Conservation (phyloP, 2,797 vertebrate species). For the Halcyon leucocephala region DNA sequence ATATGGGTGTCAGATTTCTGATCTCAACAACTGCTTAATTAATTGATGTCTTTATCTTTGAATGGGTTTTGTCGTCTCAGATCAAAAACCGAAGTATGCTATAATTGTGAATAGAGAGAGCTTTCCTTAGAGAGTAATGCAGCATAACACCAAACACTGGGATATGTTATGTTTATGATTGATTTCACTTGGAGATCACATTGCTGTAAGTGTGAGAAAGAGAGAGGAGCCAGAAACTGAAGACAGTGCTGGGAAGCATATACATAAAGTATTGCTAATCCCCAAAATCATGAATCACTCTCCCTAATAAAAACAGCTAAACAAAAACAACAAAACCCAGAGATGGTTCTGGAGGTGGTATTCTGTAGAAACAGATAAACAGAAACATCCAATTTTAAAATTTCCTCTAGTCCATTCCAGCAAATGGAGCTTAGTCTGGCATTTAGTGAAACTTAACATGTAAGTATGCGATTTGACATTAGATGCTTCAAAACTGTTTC, state of each 20-base stretch:
- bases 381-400: not conserved
- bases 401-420: not conserved
- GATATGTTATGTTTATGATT: constrained; percentile 16
- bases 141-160: not conserved
- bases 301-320: not conserved
- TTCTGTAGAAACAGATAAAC: not conserved
- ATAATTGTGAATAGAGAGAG: constrained; percentile 60
- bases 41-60: constrained; percentile 81
- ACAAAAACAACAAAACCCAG: not conserved
- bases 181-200: constrained; percentile 17
- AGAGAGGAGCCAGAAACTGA: constrained; percentile 20
- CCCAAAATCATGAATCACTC: not conserved
- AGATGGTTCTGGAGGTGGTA: not conserved
- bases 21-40: constrained; percentile 78
- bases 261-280: not conserved
- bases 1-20: constrained; percentile 77
- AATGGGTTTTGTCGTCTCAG: constrained; percentile 61
- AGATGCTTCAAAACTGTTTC: not conserved
- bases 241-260: not conserved
- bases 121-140: constrained; percentile 48
- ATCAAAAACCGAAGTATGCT: constrained; percentile 67
- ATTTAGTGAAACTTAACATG: not conserved
- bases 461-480: not conserved
- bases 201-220: constrained; percentile 38
- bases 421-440: not conserved